Percentiles rank a stretch among this genome's conserved stretches.
Evolutionary conservation across 2,113 vertebrate species (phyloP).

Genomic region (Rhinichthys klamathensis): DNA sequence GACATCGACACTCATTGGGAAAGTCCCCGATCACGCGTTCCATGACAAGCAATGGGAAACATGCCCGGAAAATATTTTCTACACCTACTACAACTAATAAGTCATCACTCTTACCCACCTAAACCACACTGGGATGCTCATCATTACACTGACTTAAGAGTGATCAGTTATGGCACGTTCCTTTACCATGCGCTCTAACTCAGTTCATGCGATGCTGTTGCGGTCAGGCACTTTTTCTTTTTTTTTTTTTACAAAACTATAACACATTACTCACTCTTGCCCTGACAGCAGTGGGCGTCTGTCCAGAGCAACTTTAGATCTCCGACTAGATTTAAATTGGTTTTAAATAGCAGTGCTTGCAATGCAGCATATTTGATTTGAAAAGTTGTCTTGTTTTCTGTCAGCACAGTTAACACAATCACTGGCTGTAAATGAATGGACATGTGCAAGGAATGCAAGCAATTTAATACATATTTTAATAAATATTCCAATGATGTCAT

Average conservation of each 20-base stretch:
- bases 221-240: not conserved
- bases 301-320: not conserved
- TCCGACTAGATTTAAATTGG: not conserved
- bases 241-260: too few species aligned
- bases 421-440: not conserved
- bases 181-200: not conserved
- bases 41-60: constrained; percentile 16
- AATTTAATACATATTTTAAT: not conserved
- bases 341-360: not conserved
- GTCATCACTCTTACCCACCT: constrained; percentile 24
- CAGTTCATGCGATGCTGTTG: not conserved
- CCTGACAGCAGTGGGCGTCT: not conserved
- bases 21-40: constrained; percentile 38
- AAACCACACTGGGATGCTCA: constrained; percentile 35
- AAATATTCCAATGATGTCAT: not conserved
- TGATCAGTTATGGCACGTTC: not conserved
- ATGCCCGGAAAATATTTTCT: constrained; percentile 39
- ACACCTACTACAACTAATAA: constrained; percentile 34
- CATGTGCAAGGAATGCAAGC: not conserved
- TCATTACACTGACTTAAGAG: not conserved
- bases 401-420: not conserved
- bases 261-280: not conserved
- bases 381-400: not conserved
- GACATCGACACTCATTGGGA: constrained; percentile 51
- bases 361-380: too few species aligned